These are phyloP conservation scores for Sebastes goodei DNA, from an alignment of 2,797 vertebrate species.

Conservation along the genomic window DNA sequence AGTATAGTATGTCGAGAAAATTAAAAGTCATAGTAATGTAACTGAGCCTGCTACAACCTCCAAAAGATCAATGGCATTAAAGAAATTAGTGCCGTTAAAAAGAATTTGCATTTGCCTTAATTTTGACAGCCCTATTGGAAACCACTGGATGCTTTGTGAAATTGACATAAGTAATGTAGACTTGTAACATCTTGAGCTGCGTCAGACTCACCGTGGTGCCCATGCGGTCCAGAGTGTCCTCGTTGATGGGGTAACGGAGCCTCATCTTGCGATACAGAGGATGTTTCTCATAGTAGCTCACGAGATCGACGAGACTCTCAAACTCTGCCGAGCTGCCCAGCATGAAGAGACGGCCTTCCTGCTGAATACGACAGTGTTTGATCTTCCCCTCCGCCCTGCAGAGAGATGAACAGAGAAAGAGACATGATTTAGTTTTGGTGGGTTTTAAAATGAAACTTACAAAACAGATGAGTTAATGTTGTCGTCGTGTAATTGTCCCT, in stretches of 20 bases:
- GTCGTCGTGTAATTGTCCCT: not conserved
- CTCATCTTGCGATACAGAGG: constrained; percentile 97
- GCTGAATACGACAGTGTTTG: constrained; percentile 96
- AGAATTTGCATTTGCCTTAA: no score
- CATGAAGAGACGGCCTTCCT: constrained; percentile 93
- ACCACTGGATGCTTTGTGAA: not conserved
- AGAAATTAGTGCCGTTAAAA: no score
- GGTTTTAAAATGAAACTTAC: not conserved
- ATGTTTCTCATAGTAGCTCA: constrained; percentile 96
- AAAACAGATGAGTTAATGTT: not conserved
- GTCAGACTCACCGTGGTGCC: constrained; percentile 89
- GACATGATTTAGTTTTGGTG: not conserved
- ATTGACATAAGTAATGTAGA: not conserved
- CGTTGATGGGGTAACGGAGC: constrained; percentile 96
- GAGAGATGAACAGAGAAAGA: not conserved
- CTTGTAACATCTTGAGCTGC: not conserved
- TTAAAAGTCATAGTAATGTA: not conserved
- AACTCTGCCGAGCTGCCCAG: constrained; percentile 93
- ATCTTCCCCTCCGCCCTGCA: constrained; percentile 95
- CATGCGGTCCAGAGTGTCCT: constrained; percentile 96
- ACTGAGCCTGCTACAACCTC: no score
- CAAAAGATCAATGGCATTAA: no score
- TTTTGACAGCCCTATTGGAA: not conserved
- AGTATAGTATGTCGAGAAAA: not conserved
- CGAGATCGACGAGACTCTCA: constrained; percentile 94